phyloP scores from a whole-genome alignment of 2,113 vertebrate species.

The Brienomyrus brachyistius region DNA sequence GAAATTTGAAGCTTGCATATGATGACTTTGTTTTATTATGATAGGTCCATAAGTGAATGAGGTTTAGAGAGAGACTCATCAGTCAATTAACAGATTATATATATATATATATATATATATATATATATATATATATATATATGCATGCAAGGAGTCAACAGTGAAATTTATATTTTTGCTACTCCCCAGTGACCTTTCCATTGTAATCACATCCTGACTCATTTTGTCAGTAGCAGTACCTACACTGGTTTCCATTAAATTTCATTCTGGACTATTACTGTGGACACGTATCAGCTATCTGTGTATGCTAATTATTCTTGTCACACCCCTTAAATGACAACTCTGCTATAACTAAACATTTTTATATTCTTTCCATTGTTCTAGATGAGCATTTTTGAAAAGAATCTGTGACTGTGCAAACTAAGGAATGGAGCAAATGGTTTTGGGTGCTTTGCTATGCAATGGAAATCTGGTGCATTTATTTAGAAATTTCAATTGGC shows the following conservation, averaged over 20 bases:
- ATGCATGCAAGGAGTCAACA: not conserved
- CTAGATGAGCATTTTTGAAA: not conserved
- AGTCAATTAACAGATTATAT: not conserved
- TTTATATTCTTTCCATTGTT: not conserved
- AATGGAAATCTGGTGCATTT: conserved; percentile 40
- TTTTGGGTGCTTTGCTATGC: conserved; percentile 47
- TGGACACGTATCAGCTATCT: not conserved
- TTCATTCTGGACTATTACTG: not conserved
- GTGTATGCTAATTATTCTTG: not conserved
- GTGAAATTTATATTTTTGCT: not conserved
- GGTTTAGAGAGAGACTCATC: not conserved
- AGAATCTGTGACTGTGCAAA: not conserved
- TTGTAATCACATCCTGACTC: not conserved
- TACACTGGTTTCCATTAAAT: not conserved
- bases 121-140: not conserved
- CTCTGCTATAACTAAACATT: not conserved
- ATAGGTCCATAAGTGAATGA: not conserved
- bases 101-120: too few relatives aligned
- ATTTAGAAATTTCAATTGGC: conserved; percentile 28
- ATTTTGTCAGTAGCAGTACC: not conserved
- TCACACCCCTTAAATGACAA: not conserved
- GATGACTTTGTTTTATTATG: not conserved
- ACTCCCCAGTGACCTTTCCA: not conserved
- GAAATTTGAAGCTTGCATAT: not conserved
- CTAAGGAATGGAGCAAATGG: not conserved